phyloP scores from a whole-genome alignment of 1,140 invertebrate species.

The Diorhabda sublineata region DNA sequence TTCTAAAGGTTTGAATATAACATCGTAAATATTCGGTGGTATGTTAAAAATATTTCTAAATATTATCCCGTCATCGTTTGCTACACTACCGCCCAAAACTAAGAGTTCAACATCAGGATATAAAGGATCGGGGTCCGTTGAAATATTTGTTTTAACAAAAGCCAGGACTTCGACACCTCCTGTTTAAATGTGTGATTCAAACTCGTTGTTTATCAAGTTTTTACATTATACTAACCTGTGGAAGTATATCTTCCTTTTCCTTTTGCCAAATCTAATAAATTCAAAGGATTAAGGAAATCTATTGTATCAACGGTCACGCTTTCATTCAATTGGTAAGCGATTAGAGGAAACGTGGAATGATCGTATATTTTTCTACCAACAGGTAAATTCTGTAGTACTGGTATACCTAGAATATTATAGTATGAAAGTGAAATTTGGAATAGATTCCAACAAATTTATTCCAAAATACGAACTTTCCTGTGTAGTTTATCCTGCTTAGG shows the following conservation, averaged over 20 bases:
- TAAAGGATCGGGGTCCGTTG: conserved; percentile 28
- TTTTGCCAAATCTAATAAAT: not conserved
- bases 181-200: not conserved
- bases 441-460: too few relatives aligned
- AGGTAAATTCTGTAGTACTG: conserved; percentile 45
- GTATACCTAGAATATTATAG: conserved; percentile 35
- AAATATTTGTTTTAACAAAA: conserved; percentile 50
- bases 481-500: not conserved
- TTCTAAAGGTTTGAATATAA: conserved; percentile 34
- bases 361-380: conserved; percentile 55
- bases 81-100: conserved; percentile 44
- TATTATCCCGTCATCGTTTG: conserved; percentile 36
- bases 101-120: conserved; percentile 63
- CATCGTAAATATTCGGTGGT: conserved; percentile 35
- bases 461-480: not conserved
- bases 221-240: not conserved
- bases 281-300: not conserved
- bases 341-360: conserved; percentile 48
- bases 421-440: too few relatives aligned
- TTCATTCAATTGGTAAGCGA: conserved; percentile 19
- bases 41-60: conserved; percentile 35
- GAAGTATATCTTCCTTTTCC: conserved; percentile 4
- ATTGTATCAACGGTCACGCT: not conserved
- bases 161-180: conserved; percentile 53
- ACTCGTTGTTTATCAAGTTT: too few relatives aligned